Evolutionary conservation across 2,888 invertebrate genomes (phyloP).

Genomic region (Athalia circularis): DNA sequence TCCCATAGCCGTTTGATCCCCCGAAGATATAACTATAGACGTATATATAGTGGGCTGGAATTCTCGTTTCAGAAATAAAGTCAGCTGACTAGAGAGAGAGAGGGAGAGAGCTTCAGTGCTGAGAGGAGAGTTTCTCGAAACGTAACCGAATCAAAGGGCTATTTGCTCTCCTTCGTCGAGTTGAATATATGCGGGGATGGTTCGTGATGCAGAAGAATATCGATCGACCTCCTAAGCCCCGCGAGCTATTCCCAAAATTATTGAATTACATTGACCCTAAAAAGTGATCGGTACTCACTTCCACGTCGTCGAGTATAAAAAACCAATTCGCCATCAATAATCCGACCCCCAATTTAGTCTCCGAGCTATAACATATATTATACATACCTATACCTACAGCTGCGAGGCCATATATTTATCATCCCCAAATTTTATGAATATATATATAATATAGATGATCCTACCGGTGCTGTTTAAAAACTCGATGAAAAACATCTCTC

Average conservation of each 20-base stretch:
- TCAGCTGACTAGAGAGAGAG: background rate
- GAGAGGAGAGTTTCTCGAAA: background rate
- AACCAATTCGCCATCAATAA: slow-evolving; percentile 22
- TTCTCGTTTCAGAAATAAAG: background rate
- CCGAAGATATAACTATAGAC: background rate
- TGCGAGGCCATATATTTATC: too few species aligned
- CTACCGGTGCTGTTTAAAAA: too few species aligned
- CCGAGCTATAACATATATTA: too few species aligned
- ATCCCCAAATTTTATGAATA: too few species aligned
- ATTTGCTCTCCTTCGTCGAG: slow-evolving; percentile 1
- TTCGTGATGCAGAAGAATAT: background rate
- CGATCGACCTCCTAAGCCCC: background rate
- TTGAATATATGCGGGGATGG: background rate
- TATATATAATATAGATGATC: too few species aligned
- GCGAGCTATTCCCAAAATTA: slow-evolving; percentile 1
- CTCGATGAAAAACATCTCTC: too few species aligned
- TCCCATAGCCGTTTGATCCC: slow-evolving; percentile 11
- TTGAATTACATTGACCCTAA: slow-evolving; percentile 13
- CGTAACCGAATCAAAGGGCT: slow-evolving; percentile 18
- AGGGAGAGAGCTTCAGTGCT: background rate
- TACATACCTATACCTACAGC: too few species aligned
- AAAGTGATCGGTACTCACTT: slow-evolving; percentile 18
- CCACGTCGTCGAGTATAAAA: background rate
- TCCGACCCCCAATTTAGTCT: background rate
- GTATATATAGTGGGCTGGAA: background rate